Base-by-base conservation (phyloP, 2,797 vertebrate species). In the Serranus cabrilla region DNA sequence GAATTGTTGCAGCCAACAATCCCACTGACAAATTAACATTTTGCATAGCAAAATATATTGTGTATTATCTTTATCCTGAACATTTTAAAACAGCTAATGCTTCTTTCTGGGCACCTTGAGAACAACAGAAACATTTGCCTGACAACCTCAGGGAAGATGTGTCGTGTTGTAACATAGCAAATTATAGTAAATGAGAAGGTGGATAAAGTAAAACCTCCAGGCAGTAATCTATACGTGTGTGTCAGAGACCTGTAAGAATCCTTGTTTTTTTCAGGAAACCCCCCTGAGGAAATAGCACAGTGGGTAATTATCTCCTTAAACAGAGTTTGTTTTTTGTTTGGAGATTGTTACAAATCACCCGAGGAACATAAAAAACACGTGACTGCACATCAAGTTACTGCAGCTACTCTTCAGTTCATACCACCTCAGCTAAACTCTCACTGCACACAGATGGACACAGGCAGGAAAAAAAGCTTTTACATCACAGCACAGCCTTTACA, bases 221-320 rank as follows among this genome's bases (percentile, higher is more conserved):
- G 62, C 46, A 27, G 60, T 52, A 1, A 43, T 60, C 11, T 54
- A 1, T 34, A 14, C 45, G 20, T 64, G 52, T 65, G 68, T 7
- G 1, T 73, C 54, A 62, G 23, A 65, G 61, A 67, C 25, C 1
- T 46, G 61, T 23, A 58, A 56, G 45, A 61, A 39, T 61, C 7
- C 7, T 52, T 7, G 2, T 37, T 80, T 58, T 68, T 71, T 66
- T 66, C 56, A 69, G 55, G 61, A 71, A 52, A 70, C 43, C 11
- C 7, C 31, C 3, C 66, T 37, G 0, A 43, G 60, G 79, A 77
- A 70, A 43, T n/a, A 42, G 21, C 21, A 43, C 5, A 18, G 52
- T 50, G 16, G 25, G 55, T 73, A 43, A 81, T 69, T 51, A 66
- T 65, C 57, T 74, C 59, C 46, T 62, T 27, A 54, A 66, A 39